Percentiles rank a stretch among this genome's conserved stretches.
These are phyloP conservation scores for Caenorhabditis drosophilae DNA, from an alignment of 2,888 invertebrate species.

Conservation along the genomic window DNA sequence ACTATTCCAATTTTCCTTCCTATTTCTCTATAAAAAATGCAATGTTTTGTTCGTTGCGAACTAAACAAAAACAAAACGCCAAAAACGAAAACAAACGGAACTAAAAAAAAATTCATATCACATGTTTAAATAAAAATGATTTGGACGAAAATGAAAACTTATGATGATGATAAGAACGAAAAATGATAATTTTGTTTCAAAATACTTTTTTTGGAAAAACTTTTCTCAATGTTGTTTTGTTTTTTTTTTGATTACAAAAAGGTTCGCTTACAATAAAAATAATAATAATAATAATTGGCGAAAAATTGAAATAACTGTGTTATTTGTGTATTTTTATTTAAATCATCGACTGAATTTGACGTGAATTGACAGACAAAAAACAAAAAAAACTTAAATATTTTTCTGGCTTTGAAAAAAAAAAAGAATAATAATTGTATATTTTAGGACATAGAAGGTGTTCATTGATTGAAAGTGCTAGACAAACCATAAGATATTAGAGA, in stretches of 20 bases:
- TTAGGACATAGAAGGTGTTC: neutral
- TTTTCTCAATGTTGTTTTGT: no score
- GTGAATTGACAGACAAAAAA: neutral
- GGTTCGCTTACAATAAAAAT: no score
- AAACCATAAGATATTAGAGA: neutral
- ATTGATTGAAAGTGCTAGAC: neutral
- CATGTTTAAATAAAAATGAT: no score
- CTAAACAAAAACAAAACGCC: neutral
- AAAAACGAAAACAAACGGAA: neutral
- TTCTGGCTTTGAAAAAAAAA: neutral
- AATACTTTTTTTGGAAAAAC: no score
- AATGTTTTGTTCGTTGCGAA: neutral
- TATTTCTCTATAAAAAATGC: neutral
- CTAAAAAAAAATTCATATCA: neutral
- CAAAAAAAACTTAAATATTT: neutral
- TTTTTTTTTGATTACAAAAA: no score
- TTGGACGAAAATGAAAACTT: no score
- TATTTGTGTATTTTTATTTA: no score
- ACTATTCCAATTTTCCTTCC: neutral
- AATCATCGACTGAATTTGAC: neutral
- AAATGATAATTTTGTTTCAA: no score
- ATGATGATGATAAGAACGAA: no score
- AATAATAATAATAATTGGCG: no score
- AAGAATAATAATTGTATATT: neutral
- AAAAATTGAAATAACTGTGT: no score